Evolutionary conservation across 2,888 invertebrate species (phyloP).

Genomic region (Sipha maydis): DNA sequence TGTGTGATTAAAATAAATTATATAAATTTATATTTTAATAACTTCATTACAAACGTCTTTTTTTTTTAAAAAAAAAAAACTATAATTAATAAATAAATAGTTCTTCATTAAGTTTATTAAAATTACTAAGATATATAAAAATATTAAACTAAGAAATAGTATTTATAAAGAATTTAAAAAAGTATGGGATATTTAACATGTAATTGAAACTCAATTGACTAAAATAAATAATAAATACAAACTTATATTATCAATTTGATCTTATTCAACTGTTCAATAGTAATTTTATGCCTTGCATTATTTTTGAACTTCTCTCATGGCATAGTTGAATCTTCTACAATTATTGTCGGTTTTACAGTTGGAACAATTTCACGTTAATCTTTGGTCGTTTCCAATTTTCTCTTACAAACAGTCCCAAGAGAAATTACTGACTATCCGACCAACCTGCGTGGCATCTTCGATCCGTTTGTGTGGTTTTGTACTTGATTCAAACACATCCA

Average conservation of each 20-base stretch:
- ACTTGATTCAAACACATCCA: neutral
- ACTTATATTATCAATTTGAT: neutral
- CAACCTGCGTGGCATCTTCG: slow-evolving; percentile 22
- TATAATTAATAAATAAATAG: too few relatives aligned
- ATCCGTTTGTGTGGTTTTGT: slow-evolving; percentile 28
- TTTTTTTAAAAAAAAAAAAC: too few relatives aligned
- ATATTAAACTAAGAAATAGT: too few relatives aligned
- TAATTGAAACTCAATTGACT: too few relatives aligned
- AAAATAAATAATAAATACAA: neutral
- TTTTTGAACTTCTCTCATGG: neutral
- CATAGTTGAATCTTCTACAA: neutral
- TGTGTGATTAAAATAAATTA: too few relatives aligned
- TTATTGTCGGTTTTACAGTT: slow-evolving; percentile 26
- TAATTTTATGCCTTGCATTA: neutral
- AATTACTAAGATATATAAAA: too few relatives aligned
- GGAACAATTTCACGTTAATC: slow-evolving; percentile 55
- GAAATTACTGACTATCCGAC: slow-evolving; percentile 55
- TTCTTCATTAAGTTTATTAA: too few relatives aligned
- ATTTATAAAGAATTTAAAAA: too few relatives aligned
- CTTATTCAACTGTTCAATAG: too few relatives aligned
- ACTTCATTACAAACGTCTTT: too few relatives aligned
- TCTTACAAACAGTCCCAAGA: slow-evolving; percentile 53
- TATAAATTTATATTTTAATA: too few relatives aligned
- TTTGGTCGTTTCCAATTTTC: slow-evolving; percentile 58
- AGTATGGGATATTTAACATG: too few relatives aligned